These are phyloP conservation scores for Phaenicophaeus curvirostris DNA, from an alignment of 2,797 vertebrate species.

Conservation along the genomic window DNA sequence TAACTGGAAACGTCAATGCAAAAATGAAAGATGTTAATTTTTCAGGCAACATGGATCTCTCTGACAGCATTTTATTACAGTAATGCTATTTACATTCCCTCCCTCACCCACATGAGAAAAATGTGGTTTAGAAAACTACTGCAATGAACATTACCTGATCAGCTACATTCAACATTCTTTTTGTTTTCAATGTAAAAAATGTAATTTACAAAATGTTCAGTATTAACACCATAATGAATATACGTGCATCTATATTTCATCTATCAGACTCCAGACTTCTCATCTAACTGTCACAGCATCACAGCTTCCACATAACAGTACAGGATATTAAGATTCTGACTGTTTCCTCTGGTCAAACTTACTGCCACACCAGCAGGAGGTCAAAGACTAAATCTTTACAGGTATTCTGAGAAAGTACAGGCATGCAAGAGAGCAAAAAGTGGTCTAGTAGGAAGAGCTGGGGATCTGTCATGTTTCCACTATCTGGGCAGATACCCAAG, in stretches of 20 bases:
- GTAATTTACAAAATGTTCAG: neutral
- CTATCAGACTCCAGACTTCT: neutral
- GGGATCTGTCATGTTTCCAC: neutral
- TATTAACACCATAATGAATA: neutral
- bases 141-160: neutral
- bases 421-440: neutral
- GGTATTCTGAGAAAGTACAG: neutral
- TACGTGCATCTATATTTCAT: neutral
- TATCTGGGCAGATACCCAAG: neutral
- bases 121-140: neutral
- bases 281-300: neutral
- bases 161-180: neutral
- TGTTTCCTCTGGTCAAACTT: neutral
- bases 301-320: neutral
- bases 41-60: constrained; percentile 3
- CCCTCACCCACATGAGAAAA: neutral
- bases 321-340: neutral
- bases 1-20: constrained; percentile 24
- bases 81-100: constrained; percentile 1
- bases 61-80: constrained; percentile 40
- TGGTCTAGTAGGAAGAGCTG: neutral
- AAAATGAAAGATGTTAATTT: constrained; percentile 53
- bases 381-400: neutral
- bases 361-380: neutral
- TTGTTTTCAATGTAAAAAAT: neutral